Evolutionary conservation across 2,888 invertebrate genomes (phyloP).

Genomic region (Microctonus hyperodae): DNA sequence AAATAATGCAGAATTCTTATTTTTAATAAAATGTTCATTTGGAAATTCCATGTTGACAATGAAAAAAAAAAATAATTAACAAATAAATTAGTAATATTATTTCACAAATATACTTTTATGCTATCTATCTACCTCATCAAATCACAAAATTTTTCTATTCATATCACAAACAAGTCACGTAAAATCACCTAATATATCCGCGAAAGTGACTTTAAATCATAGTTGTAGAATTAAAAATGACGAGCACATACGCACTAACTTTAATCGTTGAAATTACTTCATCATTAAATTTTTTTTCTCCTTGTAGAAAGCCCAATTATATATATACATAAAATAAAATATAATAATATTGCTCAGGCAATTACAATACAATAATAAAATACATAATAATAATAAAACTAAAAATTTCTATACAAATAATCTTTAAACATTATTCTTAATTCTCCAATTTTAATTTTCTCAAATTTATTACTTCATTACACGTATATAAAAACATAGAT

Average conservation of each 20-base stretch:
- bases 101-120: too few relatives aligned
- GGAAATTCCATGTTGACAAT: too few relatives aligned
- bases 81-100: too few relatives aligned
- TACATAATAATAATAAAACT: too few relatives aligned
- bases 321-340: neutral
- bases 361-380: neutral
- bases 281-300: too few relatives aligned
- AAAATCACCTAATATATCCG: neutral
- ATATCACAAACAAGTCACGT: constrained; percentile 21
- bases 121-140: neutral
- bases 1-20: too few relatives aligned
- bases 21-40: too few relatives aligned
- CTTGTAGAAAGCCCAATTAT: neutral
- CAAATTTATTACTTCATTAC: neutral
- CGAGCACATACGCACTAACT: neutral
- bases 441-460: neutral
- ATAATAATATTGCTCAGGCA: neutral
- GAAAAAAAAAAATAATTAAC: too few relatives aligned
- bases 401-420: too few relatives aligned
- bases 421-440: too few relatives aligned
- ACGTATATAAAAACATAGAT: too few relatives aligned
- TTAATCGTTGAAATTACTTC: neutral
- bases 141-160: neutral
- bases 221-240: neutral
- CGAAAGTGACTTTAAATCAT: constrained; percentile 19